Percentiles rank a stretch among this genome's conserved stretches.
These are phyloP conservation scores for Abrostola triplasia DNA, from an alignment of 2,888 invertebrate species.

Conservation along the genomic window DNA sequence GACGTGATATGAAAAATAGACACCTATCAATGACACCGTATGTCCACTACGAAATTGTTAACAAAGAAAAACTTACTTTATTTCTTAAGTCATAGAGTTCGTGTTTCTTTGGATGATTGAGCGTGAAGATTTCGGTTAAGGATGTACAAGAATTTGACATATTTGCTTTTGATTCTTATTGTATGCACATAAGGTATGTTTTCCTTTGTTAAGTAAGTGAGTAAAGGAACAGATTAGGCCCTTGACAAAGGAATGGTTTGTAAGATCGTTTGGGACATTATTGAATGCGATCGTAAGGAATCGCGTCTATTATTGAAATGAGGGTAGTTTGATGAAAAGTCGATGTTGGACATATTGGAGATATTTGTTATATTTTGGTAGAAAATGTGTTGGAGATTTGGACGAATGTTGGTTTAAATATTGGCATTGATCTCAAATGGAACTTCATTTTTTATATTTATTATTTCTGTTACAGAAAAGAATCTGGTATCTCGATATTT, in stretches of 20 bases:
- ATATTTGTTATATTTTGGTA: constrained; percentile 28
- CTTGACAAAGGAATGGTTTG: constrained; percentile 64
- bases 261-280: constrained; percentile 65
- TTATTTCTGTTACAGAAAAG: no score
- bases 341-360: constrained; percentile 29
- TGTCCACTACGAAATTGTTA: constrained; percentile 15
- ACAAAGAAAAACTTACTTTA: constrained; percentile 22
- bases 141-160: constrained; percentile 5
- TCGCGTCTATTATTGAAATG: constrained; percentile 61
- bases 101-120: constrained; percentile 6
- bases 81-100: accelerated
- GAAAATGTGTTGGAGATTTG: constrained; percentile 7
- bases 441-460: no score
- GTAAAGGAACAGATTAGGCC: constrained; percentile 35
- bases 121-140: constrained; percentile 10
- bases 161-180: constrained; percentile 11
- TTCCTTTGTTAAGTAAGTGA: constrained; percentile 4
- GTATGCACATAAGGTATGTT: not conserved
- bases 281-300: constrained; percentile 55
- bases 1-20: constrained; percentile 76
- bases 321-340: constrained; percentile 42
- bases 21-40: constrained; percentile 62
- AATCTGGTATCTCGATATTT: no score
- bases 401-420: not conserved
- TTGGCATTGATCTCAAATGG: not conserved